A percentile compares a stretch with the other conserved stretches of the same genome.
These are phyloP conservation scores for Melanotaenia maccullochi DNA, from an alignment of 2,797 vertebrate species.

Conservation along the genomic window DNA sequence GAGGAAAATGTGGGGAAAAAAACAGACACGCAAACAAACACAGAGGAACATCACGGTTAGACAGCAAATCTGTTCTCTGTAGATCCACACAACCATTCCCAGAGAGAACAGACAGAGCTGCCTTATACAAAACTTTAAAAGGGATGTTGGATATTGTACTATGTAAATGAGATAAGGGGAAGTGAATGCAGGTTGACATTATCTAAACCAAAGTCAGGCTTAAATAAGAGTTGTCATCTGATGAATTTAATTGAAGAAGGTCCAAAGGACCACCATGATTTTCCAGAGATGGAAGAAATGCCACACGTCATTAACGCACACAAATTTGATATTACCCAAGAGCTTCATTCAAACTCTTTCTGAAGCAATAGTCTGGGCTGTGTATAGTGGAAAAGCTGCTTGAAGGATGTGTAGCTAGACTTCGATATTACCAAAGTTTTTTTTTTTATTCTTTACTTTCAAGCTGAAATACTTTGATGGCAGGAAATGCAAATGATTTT, in stretches of 20 bases:
- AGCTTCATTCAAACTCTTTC: slow-evolving; percentile 22
- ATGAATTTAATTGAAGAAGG: not conserved
- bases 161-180: not conserved
- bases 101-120: not conserved
- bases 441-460: slow-evolving; percentile 15
- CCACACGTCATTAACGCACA: slow-evolving; percentile 13
- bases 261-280: slow-evolving; percentile 5
- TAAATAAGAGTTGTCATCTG: not conserved
- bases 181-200: not conserved
- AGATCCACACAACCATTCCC: not conserved
- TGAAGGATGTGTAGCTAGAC: not conserved
- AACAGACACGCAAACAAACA: not conserved
- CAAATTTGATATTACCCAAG: slow-evolving; percentile 15
- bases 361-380: slow-evolving; percentile 15
- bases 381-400: slow-evolving; percentile 13
- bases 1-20: not conserved
- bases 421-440: slow-evolving; percentile 4
- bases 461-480: slow-evolving; percentile 19
- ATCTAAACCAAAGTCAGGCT: not conserved
- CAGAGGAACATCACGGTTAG: not conserved
- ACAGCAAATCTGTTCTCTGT: slow-evolving; percentile 1
- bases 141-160: not conserved
- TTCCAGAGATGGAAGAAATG: slow-evolving; percentile 19
- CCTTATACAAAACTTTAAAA: not conserved
- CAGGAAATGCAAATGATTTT: slow-evolving; percentile 11